Conservation (phyloP, 2,797 vertebrate genomes). For the Lacerta viridis region DNA sequence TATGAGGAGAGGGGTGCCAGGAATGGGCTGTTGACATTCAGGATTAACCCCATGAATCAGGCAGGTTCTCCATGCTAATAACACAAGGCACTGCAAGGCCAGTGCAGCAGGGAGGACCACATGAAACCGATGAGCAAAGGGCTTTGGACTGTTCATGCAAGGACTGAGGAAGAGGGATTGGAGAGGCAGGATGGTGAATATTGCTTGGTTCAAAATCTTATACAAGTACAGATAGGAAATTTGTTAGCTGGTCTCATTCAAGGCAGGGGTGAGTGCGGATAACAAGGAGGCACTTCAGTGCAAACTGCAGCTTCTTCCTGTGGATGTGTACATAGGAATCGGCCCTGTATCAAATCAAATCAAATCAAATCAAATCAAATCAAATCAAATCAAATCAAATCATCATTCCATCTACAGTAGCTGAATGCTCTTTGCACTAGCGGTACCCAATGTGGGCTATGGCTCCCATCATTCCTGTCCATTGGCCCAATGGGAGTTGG, state of each 20-base stretch:
- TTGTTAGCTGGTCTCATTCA: not conserved
- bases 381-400: too few relatives aligned
- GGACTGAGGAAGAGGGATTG: rapidly evolving
- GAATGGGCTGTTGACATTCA: slow-evolving; percentile 13
- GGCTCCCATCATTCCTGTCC: not conserved
- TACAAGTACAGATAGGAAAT: slow-evolving; percentile 14
- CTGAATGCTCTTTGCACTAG: not conserved
- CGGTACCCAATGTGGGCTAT: not conserved
- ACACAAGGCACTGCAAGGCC: not conserved
- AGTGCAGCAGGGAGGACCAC: not conserved
- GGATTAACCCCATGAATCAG: slow-evolving; percentile 22
- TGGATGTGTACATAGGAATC: not conserved
- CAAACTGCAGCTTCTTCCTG: not conserved
- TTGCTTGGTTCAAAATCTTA: slow-evolving; percentile 9
- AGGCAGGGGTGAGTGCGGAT: not conserved
- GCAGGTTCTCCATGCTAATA: slow-evolving; percentile 28
- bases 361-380: too few relatives aligned
- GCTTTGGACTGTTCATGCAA: not conserved
- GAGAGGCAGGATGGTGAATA: not conserved
- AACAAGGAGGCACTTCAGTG: not conserved
- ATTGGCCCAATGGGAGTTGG: not conserved
- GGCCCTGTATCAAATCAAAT: not conserved
- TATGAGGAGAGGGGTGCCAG: slow-evolving; percentile 22
- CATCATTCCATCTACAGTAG: not conserved
- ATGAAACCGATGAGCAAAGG: not conserved